Base-by-base conservation (phyloP, 2,888 invertebrate species). In the Drosophila mulleri region DNA sequence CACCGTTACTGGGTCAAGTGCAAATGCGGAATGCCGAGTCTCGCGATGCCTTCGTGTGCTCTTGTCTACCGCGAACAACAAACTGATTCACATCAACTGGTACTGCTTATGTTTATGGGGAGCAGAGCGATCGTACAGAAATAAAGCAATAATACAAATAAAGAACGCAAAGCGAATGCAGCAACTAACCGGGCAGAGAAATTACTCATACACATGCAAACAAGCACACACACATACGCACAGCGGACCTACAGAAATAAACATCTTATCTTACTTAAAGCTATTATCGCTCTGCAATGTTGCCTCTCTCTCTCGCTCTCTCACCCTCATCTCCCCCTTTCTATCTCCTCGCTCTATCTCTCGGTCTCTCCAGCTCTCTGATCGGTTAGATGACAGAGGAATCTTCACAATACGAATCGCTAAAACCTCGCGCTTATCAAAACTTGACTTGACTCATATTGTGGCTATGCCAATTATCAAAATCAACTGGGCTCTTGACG, bases 51-150 rank as follows among this genome's bases (percentile, higher is more conserved):
- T 68, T 64, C 88, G 90, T 88, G 80, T 82, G 85, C 78, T 76
- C 88, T 72, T 78, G 78, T 45, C 82, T 83, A 78, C 66, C 82
- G 82, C 81, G 67, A 82, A 72, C 79, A 83, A 78, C 76, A 80
- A 83, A 91, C 90, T 91, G 90, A 91, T 78, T 88, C 81, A 72
- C 76, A 83, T 73, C 79, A 75, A 68, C 68, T 74, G 75, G 77
- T 72, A 67, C 67, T 80, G 77, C 77, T 77, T 80, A 67, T 76
- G 78, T 74, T 73, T 77, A 75, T 72, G 69, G 70, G 72, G 66
- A 83, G 63, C 82, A 69, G 50, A 67, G 65, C 77, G 82, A 89
- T 90, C 85, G 80, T 83, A 74, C 78, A 77, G 60, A 68, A 67
- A 74, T 72, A 74, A 77, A 70, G 50, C 47, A 80, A 74, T 68